Percentiles rank a stretch among this genome's conserved stretches.
Conservation (phyloP, 2,797 vertebrate genomes). For the Pangasius larnaudii region DNA sequence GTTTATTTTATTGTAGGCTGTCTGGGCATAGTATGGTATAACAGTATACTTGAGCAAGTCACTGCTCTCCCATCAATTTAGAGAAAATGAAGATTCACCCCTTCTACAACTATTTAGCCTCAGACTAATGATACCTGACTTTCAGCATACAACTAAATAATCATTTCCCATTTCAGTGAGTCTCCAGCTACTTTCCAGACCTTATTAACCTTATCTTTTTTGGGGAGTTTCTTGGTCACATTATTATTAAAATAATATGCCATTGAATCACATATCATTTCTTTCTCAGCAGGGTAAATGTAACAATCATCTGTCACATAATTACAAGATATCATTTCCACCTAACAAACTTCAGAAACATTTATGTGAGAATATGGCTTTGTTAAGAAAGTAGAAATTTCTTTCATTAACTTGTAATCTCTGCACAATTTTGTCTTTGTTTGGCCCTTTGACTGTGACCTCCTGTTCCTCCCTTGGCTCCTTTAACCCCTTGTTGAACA, state of each 20-base stretch:
- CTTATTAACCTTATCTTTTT: neutral
- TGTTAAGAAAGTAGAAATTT: neutral
- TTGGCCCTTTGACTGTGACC: constrained; percentile 50
- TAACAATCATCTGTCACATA: neutral
- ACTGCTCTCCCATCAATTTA: neutral
- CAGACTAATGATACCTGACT: neutral
- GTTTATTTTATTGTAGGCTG: neutral
- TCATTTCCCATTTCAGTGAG: neutral
- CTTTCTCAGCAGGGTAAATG: neutral
- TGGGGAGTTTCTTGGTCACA: neutral
- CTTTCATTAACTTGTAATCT: constrained; percentile 2
- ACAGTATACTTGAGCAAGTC: neutral
- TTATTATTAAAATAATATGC: constrained; percentile 2
- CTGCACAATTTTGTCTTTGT: constrained; percentile 44
- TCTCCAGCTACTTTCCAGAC: neutral
- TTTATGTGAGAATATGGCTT: neutral
- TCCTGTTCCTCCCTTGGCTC: constrained; percentile 52
- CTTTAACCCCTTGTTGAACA: constrained; percentile 60
- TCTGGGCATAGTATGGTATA: neutral
- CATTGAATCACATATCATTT: constrained; percentile 7
- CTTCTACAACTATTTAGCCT: neutral
- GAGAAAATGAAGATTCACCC: neutral
- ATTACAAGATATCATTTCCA: neutral
- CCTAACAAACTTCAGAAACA: neutral
- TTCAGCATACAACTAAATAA: neutral